phyloP scores from a whole-genome alignment of 2,113 vertebrate species.

The Pluvianellus socialis region DNA sequence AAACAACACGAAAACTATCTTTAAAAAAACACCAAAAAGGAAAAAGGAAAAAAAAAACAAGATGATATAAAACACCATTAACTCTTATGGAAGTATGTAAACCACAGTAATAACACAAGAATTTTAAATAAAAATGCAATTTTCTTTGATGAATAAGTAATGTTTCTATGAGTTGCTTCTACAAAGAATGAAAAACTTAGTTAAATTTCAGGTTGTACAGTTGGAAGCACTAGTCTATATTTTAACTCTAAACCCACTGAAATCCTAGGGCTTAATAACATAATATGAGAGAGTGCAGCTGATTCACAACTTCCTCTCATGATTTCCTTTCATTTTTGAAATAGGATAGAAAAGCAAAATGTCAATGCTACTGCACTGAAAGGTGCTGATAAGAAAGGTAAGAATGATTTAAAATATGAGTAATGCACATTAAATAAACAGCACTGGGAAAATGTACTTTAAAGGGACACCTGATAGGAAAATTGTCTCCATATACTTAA shows the following conservation, averaged over 20 bases:
- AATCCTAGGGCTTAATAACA: background rate
- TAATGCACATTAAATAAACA: background rate
- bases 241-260: background rate
- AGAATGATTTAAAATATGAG: background rate
- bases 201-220: background rate
- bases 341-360: background rate
- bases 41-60: fast-evolving
- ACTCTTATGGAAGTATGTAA: background rate
- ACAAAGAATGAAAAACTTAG: background rate
- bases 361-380: background rate
- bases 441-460: background rate
- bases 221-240: background rate
- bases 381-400: background rate
- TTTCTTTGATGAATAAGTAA: background rate
- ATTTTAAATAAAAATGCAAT: background rate
- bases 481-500: background rate
- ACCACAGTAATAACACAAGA: background rate
- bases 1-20: background rate
- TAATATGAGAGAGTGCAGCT: background rate
- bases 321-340: background rate
- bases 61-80: background rate
- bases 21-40: background rate
- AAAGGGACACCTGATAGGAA: background rate
- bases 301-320: background rate
- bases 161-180: background rate